Base-by-base conservation (phyloP, 2,113 vertebrate species). In the Balaenoptera acutorostrata region DNA sequence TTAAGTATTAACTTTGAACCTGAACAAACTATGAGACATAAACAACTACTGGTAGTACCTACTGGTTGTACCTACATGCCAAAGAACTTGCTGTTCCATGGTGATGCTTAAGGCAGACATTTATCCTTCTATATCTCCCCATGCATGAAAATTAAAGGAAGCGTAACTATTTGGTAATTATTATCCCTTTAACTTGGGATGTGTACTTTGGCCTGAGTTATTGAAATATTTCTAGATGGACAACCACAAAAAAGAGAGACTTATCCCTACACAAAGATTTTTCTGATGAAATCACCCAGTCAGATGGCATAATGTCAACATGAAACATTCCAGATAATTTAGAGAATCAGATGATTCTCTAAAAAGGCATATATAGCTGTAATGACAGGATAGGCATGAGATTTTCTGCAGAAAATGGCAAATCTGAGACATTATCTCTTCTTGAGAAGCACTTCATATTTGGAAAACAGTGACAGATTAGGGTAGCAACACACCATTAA, bases 401-500 rank as follows among this genome's bases (percentile, higher is more conserved):
- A 39, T 36, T 85, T 85, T 71, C 41, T 86, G 33, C 12, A 85
- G 20, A 87, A 92, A 88, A 63, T 36, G 14, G 27, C 15, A 81
- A 97, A 95, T 75, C 95, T 94, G 90, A 97, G 96, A 97, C 92
- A 87, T 92, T 9, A 69, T 21, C 52, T 82, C 36, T 98, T 90
- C 92, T 97, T 86, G 82, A 98, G 97, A 98, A 91, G 39, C 46
- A 97, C 59, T 96, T 95, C 75, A 96, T 82, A 71, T 27, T 90
- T 88, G 94, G 90, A 98, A 97, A 97, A 97, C 82, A 96, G 93
- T 84, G 69, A 84, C 86, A 78, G 61, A 92, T 96, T 93, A 93
- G 89, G 93, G 88, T 86, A 96, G 96, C 1, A 69, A 96, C 17
- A 33, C 44, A 95, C 88, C 83, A 97, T 86, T 90, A 94, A 94